Base-by-base conservation (phyloP, 2,113 vertebrate species). In the Saimiri boliviensis region DNA sequence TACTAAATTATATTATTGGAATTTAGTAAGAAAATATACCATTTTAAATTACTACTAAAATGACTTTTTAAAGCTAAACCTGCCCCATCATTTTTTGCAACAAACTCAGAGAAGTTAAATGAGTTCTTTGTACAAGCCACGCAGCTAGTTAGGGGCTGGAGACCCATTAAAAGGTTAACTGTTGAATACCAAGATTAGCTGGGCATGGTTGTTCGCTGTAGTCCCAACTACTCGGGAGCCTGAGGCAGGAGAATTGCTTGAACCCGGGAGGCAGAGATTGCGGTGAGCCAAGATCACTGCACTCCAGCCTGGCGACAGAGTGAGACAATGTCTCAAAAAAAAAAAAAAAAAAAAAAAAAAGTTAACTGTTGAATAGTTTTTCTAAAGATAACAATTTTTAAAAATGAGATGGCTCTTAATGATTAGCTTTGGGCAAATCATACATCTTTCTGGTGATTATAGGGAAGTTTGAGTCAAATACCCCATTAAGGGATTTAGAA, bases 381-480 rank as follows among this genome's bases (percentile, higher is more conserved):
- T 93, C 35, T 89, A 90, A 93, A 88, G n/a, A 56, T 49, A 8
- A 73, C 35, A 68, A 19, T 88, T 63, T 63, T 77, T 42, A 71
- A 86, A 91, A 91, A 87, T 77, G 11, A 71, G 42, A 81, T 95
- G 37, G 42, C n/a, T 32, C 12, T 68, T 80, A 70, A 79, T 89
- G 25, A 88, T n/a, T 90, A 89, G 9, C 89, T 97, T 88, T 94
- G 92, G 81, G 58, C 25, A 97, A 86, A 84, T 95, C 45, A 85
- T 86, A 96, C 63, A 30, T 30, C 32, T 49, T 52, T 83, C 89
- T 94, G 56, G 19, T 84, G 74, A 7, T 93, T 96, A 86, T 20
- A 54, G 32, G 30, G 35, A 79, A 58, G 1, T 84, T 95, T 93
- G 60, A 93, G 77, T 88, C 66, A 89, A 96, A 89, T 8, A 94